Base-by-base conservation (phyloP, 2,113 vertebrate genomes). In the Chaetodon trifascialis region DNA sequence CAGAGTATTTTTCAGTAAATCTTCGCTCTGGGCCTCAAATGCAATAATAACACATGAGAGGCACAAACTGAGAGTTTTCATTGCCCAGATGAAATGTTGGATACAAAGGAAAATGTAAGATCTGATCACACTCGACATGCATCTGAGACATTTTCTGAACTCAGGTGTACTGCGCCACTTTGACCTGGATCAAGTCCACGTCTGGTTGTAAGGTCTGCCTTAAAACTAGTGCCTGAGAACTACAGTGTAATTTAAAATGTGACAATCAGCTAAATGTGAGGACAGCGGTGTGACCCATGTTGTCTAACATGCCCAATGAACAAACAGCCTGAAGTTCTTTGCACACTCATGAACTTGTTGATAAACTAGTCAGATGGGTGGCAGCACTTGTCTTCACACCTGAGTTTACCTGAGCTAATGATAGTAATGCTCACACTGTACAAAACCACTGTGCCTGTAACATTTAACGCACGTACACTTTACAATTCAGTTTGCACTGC, bases 401-500 rank as follows among this genome's bases (percentile, higher is more conserved):
- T 19, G 60, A 40, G 14, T 64, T 68, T 34, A 46, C 30, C 49
- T 63, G 71, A 66, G 68, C 68, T 87, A 9, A 52, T 74, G 23
- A 9, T 40, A 19, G 36, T 65, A 11, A 25, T 19, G 15, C 70
- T 75, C 68, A 59, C 56, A 67, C 55, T 67, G 54, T 58, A 44
- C 42, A 76, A 38, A 76, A 67, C 64, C 66, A 49, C 77, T 73
- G 73, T 82, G 75, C 63, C 80, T 91, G 38, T 60, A 72, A 23
- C 52, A 30, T 30, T 7, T 38, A 58, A 76, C 58, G 68, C 12
- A 25, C 30, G 38, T 12, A 78, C 25, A 73, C 74, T 85, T 69
- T 64, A 65, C 63, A 16, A 9, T 62, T 49, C 0, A 21, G 34
- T 80, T 91, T 92, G 84, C 81, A 88, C 89, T 87, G 51, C 68